Evolutionary conservation across 1,140 invertebrate genomes (phyloP).

Genomic region (Leptinotarsa texana): DNA sequence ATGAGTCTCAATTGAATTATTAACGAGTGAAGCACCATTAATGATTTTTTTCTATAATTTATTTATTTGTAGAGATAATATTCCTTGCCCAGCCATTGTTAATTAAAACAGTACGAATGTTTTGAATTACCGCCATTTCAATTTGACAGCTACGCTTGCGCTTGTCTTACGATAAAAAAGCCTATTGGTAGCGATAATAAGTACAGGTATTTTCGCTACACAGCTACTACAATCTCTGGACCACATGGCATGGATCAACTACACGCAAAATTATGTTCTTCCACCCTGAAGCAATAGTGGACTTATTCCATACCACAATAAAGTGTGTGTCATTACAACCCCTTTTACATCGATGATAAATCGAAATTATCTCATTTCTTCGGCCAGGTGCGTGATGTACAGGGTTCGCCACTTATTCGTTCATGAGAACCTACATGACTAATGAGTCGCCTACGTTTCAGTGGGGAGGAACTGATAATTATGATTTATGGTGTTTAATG

Average conservation of each 20-base stretch:
- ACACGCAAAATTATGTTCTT: background rate
- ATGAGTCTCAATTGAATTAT: too few relatives aligned
- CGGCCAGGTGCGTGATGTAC: conserved; percentile 4
- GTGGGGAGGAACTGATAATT: background rate
- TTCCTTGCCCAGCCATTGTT: too few relatives aligned
- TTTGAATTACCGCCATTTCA: too few relatives aligned
- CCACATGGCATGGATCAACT: background rate
- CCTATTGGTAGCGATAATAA: too few relatives aligned
- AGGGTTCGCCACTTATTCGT: background rate
- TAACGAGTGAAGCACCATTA: too few relatives aligned
- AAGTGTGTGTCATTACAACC: background rate
- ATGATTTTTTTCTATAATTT: too few relatives aligned
- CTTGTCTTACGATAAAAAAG: too few relatives aligned
- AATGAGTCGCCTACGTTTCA: background rate
- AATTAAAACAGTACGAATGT: too few relatives aligned
- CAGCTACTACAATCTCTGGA: background rate
- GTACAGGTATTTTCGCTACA: background rate
- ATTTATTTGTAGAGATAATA: too few relatives aligned
- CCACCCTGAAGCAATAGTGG: background rate
- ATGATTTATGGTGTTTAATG: background rate
- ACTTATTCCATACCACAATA: background rate
- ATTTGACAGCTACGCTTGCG: too few relatives aligned
- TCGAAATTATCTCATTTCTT: background rate
- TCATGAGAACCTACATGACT: background rate
- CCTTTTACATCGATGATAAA: background rate